Conservation (phyloP, 1,140 invertebrate species). For the Drosophila leontia region DNA sequence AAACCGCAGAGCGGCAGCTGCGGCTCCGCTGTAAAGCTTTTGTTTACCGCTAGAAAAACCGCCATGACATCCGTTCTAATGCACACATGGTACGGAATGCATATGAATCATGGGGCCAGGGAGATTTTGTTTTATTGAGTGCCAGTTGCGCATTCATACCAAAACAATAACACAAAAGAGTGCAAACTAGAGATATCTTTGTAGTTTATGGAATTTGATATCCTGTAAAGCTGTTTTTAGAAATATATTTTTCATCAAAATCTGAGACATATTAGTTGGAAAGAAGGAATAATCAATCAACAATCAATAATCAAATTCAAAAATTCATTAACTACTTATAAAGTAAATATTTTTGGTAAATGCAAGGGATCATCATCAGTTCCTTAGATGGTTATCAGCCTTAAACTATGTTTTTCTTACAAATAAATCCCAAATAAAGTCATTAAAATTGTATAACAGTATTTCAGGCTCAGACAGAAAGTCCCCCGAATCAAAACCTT, state of each 20-base stretch:
- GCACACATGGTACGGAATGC: slow-evolving; percentile 28
- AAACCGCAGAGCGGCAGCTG: slow-evolving; percentile 67
- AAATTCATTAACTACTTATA: no score
- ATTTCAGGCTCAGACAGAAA: background rate
- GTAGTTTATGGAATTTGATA: background rate
- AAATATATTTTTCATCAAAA: background rate
- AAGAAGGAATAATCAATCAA: no score
- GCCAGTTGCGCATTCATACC: slow-evolving; percentile 49
- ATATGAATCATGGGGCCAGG: slow-evolving; percentile 28
- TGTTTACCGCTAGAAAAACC: slow-evolving; percentile 65
- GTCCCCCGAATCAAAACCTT: no score
- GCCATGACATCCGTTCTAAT: slow-evolving; percentile 68
- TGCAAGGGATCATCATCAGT: background rate
- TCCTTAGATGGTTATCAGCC: no score
- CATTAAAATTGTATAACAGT: background rate
- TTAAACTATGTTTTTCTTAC: no score
- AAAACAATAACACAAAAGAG: slow-evolving; percentile 38
- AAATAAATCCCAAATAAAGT: background rate
- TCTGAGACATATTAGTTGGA: no score
- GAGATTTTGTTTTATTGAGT: slow-evolving; percentile 65
- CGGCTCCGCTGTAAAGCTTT: slow-evolving; percentile 50
- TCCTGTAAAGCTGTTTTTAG: background rate
- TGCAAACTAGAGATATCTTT: background rate
- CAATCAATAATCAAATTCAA: no score
- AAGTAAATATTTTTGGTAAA: background rate